Evolutionary conservation across 2,113 vertebrate genomes (phyloP).

Genomic region (Saimiri boliviensis): DNA sequence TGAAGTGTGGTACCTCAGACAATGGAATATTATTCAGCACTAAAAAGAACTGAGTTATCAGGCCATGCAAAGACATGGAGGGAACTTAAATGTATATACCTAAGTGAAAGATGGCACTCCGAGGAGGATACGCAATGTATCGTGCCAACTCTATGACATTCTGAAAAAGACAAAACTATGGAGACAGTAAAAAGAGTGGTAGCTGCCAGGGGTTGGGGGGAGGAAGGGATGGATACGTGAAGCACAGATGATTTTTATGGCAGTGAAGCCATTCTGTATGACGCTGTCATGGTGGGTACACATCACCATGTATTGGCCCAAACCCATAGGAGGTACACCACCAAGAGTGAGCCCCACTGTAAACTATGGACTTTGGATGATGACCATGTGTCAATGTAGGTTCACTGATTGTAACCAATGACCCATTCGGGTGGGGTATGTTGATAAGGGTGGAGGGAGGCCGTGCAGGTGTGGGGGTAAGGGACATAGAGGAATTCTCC

Average conservation of each 20-base stretch:
- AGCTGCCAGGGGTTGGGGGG: not conserved
- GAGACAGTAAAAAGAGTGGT: not conserved
- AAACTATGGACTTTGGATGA: not conserved
- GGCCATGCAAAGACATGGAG: not conserved
- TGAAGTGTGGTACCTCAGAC: not conserved
- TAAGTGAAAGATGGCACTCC: not conserved
- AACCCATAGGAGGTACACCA: not conserved
- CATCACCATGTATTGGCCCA: not conserved
- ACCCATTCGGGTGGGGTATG: not conserved
- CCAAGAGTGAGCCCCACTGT: not conserved
- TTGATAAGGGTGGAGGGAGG: not conserved
- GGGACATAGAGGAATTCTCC: not conserved
- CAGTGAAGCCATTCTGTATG: not conserved
- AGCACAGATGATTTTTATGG: not conserved
- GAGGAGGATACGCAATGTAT: not conserved
- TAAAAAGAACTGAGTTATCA: not conserved
- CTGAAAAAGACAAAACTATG: not conserved
- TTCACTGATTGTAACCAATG: fast-evolving
- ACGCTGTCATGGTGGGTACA: too few relatives aligned
- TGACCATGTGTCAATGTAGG: not conserved
- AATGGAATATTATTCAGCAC: not conserved
- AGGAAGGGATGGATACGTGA: not conserved
- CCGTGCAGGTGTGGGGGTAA: fast-evolving
- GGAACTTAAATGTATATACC: not conserved
- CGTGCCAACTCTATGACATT: not conserved